phyloP scores from a whole-genome alignment of 2,113 vertebrate genomes.

The Oncorhynchus nerka region DNA sequence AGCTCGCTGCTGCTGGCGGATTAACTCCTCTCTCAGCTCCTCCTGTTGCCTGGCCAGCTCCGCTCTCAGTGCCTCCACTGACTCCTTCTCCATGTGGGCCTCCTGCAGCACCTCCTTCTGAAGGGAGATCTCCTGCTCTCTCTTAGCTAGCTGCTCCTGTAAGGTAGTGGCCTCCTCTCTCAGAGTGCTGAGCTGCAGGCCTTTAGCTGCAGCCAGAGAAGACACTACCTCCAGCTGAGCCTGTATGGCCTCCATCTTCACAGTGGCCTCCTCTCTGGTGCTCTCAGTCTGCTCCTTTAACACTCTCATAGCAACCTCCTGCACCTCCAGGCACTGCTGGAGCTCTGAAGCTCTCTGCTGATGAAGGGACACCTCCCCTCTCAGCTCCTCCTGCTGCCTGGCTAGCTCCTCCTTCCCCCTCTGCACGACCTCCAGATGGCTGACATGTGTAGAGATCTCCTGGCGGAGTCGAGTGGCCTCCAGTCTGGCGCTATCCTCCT shows the following conservation, averaged over 20 bases:
- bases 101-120: conserved; percentile 24
- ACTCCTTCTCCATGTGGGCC: neutral
- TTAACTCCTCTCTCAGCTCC: conserved; percentile 28
- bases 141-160: neutral
- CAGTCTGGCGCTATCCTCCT: neutral
- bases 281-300: neutral
- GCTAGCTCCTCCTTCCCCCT: conserved; percentile 52
- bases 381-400: neutral
- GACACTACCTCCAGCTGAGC: neutral
- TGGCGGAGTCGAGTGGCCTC: no score
- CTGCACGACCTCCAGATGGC: neutral
- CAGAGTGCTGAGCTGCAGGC: conserved; percentile 15
- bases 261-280: neutral
- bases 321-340: neutral
- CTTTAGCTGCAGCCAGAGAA: neutral
- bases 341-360: neutral
- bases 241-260: neutral
- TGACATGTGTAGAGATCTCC: no score
- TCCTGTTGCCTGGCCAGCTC: neutral
- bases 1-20: conserved; percentile 3
- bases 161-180: neutral
- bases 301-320: neutral
- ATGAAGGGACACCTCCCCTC: neutral
- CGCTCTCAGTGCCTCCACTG: conserved; percentile 12
- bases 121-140: conserved; percentile 26